Evolutionary conservation across 2,888 invertebrate species (phyloP).

Genomic region (Torymus auratus): DNA sequence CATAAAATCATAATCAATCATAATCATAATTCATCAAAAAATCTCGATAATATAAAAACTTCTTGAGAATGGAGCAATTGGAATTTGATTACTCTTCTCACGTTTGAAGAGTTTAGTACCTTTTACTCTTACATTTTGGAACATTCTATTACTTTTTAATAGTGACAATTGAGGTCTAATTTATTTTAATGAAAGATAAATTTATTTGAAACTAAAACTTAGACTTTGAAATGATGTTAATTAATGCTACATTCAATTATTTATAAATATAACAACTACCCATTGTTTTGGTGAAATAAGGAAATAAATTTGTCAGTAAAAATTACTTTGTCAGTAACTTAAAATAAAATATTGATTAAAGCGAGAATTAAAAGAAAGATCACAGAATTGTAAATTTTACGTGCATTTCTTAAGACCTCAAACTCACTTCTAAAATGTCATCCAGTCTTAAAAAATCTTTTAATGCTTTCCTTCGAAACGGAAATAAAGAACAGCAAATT

Average conservation of each 20-base stretch:
- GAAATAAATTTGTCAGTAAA: not conserved
- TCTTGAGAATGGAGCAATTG: too few species aligned
- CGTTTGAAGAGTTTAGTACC: too few species aligned
- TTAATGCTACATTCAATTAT: not conserved
- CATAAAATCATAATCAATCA: too few species aligned
- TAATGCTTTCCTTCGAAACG: slow-evolving; percentile 25
- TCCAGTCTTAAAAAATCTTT: slow-evolving; percentile 48
- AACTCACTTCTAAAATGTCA: slow-evolving; percentile 28
- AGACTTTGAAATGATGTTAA: not conserved
- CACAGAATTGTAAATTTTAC: slow-evolving; percentile 12
- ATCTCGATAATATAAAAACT: too few species aligned
- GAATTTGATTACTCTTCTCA: too few species aligned
- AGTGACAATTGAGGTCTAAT: slow-evolving; percentile 1
- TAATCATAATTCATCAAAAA: too few species aligned
- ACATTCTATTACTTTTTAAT: too few species aligned
- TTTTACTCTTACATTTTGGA: too few species aligned
- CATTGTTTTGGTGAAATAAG: slow-evolving; percentile 4
- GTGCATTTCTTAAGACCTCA: slow-evolving; percentile 36
- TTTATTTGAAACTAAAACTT: not conserved
- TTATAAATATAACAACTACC: not conserved
- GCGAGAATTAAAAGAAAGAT: slow-evolving; percentile 22
- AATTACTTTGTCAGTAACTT: not conserved
- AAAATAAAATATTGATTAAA: not conserved
- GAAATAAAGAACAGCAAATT: slow-evolving; percentile 29
- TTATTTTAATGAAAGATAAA: not conserved